phyloP scores from a whole-genome alignment of 2,113 vertebrate genomes.

The Corapipo altera region DNA sequence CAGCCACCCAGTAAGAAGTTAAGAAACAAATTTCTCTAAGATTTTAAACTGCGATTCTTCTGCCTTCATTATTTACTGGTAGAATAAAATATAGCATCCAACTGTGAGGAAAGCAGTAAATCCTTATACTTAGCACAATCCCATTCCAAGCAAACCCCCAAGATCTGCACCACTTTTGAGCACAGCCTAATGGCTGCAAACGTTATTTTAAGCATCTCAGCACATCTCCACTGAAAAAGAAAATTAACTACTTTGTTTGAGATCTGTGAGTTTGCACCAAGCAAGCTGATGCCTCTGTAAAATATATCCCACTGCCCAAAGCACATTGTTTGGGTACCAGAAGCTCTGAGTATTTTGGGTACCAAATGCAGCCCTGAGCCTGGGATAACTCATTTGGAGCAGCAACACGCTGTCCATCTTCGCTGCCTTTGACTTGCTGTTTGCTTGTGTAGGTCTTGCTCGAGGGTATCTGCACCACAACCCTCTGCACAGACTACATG shows the following conservation, averaged over 20 bases:
- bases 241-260: neutral
- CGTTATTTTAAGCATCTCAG: neutral
- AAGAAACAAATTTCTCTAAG: neutral
- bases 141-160: neutral
- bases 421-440: neutral
- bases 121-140: neutral
- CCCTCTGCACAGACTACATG: neutral
- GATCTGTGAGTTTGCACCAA: neutral
- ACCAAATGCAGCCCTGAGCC: neutral
- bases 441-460: neutral
- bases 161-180: neutral
- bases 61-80: constrained; percentile 1
- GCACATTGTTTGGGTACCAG: neutral
- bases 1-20: neutral
- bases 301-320: neutral
- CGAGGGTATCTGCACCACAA: neutral
- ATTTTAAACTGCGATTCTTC: neutral
- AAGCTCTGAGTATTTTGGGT: neutral
- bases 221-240: neutral
- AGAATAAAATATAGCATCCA: neutral
- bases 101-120: neutral
- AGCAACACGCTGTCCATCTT: neutral
- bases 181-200: neutral
- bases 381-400: neutral
- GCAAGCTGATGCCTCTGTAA: neutral